Evolutionary conservation across 1,140 invertebrate genomes (phyloP).

Genomic region (Vanessa atalanta): DNA sequence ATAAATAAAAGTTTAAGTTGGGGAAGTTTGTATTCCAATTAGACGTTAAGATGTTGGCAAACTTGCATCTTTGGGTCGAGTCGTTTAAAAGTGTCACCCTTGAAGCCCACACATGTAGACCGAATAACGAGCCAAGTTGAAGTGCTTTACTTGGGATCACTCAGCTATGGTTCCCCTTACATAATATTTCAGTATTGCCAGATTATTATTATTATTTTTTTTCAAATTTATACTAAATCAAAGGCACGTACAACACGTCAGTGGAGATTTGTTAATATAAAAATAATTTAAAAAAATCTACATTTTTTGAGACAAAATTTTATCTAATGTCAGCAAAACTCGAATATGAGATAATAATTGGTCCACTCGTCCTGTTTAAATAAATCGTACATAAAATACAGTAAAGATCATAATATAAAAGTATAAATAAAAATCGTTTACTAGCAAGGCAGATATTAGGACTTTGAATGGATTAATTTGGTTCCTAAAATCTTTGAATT

Average conservation of each 20-base stretch:
- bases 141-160: slow-evolving; percentile 45
- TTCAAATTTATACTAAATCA: no score
- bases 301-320: no score
- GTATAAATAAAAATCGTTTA: no score
- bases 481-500: neutral
- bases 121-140: slow-evolving; percentile 43
- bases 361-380: no score
- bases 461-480: neutral
- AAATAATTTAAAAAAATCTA: no score
- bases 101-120: slow-evolving; percentile 27
- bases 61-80: slow-evolving; percentile 14
- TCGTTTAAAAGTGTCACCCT: slow-evolving; percentile 19
- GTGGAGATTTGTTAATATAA: no score
- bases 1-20: neutral
- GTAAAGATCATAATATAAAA: no score
- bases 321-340: no score
- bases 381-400: no score
- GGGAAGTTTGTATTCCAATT: slow-evolving; percentile 14
- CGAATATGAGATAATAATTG: no score
- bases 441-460: no score
- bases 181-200: neutral
- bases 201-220: neutral
- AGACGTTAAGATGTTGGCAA: slow-evolving; percentile 20
- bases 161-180: slow-evolving; percentile 24
- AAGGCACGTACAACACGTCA: no score